Conservation (phyloP, 2,797 vertebrate species). For the Muraenolepis orangiensis region DNA sequence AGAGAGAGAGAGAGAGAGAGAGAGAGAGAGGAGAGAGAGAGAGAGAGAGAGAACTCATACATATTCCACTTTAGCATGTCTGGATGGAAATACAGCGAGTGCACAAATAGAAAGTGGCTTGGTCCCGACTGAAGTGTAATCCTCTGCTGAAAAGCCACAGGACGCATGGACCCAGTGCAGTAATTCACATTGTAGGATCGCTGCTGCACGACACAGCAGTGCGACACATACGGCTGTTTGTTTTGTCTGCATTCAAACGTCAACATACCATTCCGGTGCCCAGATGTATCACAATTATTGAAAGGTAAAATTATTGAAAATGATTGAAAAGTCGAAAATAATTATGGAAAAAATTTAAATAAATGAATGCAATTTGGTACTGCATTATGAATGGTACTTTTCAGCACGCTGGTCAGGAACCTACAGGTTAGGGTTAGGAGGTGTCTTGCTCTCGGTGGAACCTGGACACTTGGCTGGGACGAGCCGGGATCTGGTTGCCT, state of each 20-base stretch:
- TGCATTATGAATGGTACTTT: too few relatives aligned
- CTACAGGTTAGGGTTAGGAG: too few relatives aligned
- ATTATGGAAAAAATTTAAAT: too few relatives aligned
- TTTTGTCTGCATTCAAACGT: background rate
- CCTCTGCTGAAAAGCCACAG: background rate
- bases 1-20: background rate
- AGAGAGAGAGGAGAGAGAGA: too few relatives aligned
- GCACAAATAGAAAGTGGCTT: background rate
- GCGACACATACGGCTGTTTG: too few relatives aligned
- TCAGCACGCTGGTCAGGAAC: too few relatives aligned
- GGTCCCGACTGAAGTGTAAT: background rate
- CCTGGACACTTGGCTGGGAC: too few relatives aligned
- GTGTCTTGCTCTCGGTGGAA: too few relatives aligned
- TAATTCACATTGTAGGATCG: background rate
- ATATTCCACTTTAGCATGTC: constrained; percentile 40
- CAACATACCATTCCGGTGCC: background rate
- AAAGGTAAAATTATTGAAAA: background rate
- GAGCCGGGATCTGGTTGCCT: too few relatives aligned
- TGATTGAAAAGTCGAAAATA: background rate
- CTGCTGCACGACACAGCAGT: too few relatives aligned
- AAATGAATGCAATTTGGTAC: too few relatives aligned
- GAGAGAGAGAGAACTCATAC: constrained; percentile 1
- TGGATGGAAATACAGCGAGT: background rate
- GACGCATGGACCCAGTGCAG: background rate
- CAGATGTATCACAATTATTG: background rate